These are phyloP conservation scores for Phyllopteryx taeniolatus DNA, from an alignment of 2,113 vertebrate species.

Conservation along the genomic window DNA sequence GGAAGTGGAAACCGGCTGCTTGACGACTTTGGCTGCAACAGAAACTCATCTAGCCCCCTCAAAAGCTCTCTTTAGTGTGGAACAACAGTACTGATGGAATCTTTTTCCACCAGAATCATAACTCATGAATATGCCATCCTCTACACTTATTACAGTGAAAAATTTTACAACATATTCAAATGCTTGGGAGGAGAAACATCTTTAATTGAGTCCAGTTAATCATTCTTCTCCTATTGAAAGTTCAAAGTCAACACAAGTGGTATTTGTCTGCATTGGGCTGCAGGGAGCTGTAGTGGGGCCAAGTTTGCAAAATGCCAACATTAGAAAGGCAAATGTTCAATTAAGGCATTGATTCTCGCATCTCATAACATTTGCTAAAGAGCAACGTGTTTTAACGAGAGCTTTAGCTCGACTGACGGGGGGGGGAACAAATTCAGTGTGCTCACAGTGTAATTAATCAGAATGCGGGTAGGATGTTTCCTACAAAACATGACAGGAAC, in stretches of 20 bases:
- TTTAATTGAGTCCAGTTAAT: not conserved
- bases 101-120: not conserved
- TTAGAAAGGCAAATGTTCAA: conserved; percentile 71
- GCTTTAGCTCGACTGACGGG: conserved; percentile 42
- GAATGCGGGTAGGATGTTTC: conserved; percentile 13
- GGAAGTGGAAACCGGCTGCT: conserved; percentile 64
- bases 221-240: not conserved
- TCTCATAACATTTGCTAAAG: conserved; percentile 63
- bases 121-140: not conserved
- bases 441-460: conserved; percentile 18
- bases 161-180: not conserved
- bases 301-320: conserved; percentile 60
- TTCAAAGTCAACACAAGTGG: conserved; percentile 10
- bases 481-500: conserved; percentile 2
- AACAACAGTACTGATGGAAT: conserved; percentile 24
- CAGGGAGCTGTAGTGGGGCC: conserved; percentile 33
- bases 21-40: conserved; percentile 72
- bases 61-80: conserved; percentile 29
- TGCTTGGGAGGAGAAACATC: conserved; percentile 7
- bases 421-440: conserved; percentile 11
- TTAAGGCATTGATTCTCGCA: conserved; percentile 64
- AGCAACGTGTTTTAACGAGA: conserved; percentile 28
- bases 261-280: conserved; percentile 26
- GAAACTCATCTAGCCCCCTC: conserved; percentile 51
- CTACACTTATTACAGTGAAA: not conserved